A percentile compares a stretch with the other conserved stretches of the same genome.
Conservation (phyloP, 2,797 vertebrate species). For the Pantherophis alleghaniensis region DNA sequence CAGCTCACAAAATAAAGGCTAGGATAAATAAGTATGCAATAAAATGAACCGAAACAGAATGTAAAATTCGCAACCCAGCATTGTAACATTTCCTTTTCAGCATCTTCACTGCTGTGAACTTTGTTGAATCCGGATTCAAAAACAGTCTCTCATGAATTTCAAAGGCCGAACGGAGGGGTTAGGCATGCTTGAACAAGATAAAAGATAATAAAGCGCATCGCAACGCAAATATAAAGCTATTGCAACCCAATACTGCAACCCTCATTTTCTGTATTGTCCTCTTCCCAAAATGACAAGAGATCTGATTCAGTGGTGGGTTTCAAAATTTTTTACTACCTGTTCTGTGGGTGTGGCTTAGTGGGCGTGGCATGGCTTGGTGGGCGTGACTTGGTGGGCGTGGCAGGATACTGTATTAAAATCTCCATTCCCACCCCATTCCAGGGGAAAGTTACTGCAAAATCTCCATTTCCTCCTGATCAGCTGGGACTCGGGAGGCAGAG, state of each 20-base stretch:
- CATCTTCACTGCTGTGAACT: neutral
- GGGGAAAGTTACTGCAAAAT: too few species aligned
- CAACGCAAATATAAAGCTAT: neutral
- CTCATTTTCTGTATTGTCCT: neutral
- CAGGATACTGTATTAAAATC: too few species aligned
- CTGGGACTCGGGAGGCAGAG: too few species aligned
- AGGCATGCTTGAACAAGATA: neutral
- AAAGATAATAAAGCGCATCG: neutral
- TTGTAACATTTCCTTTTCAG: neutral
- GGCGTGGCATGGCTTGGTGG: too few species aligned
- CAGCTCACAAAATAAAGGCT: neutral
- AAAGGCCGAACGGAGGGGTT: neutral
- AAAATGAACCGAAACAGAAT: neutral
- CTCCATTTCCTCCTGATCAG: too few species aligned
- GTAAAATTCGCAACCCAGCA: neutral
- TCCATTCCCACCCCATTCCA: too few species aligned
- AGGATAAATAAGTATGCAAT: neutral
- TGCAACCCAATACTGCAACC: neutral
- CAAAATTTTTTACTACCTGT: too few species aligned
- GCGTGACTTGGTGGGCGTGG: too few species aligned
- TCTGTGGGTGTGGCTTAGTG: too few species aligned
- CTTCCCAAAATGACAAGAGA: neutral
- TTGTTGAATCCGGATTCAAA: slow-evolving; percentile 16
- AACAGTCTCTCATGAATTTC: neutral
- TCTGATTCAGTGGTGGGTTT: neutral